A percentile compares a stretch with the other conserved stretches of the same genome.
Conservation (phyloP, 2,888 invertebrate genomes). For the Xestia c-nigrum region DNA sequence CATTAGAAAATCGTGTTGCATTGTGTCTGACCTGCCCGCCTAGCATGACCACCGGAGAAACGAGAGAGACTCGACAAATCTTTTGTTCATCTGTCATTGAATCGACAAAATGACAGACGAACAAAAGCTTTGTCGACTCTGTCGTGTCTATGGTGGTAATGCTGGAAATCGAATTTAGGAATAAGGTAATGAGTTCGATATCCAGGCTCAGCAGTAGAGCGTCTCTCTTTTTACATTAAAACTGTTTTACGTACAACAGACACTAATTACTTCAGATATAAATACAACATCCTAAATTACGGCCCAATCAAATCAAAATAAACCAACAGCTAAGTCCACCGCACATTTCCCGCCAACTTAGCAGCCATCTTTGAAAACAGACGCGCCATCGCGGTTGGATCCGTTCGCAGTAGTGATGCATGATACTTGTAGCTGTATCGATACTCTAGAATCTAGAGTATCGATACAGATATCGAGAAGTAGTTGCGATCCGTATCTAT, state of each 20-base stretch:
- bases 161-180: neutral
- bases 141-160: too few relatives aligned
- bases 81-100: too few relatives aligned
- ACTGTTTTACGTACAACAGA: conserved; percentile 9
- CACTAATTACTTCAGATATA: conserved; percentile 29
- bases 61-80: too few relatives aligned
- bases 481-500: too few relatives aligned
- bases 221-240: conserved; percentile 9
- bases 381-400: conserved; percentile 60
- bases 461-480: too few relatives aligned
- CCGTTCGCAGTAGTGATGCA: conserved; percentile 43
- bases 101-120: too few relatives aligned
- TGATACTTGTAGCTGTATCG: neutral
- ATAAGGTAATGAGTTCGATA: neutral
- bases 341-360: conserved; percentile 69
- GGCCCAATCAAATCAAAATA: conserved; percentile 56
- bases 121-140: too few relatives aligned
- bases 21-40: neutral
- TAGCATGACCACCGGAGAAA: too few relatives aligned
- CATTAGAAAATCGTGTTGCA: neutral
- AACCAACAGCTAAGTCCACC: conserved; percentile 60
- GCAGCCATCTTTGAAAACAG: conserved; percentile 69
- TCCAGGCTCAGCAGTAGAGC: neutral
- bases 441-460: too few relatives aligned
- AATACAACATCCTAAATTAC: conserved; percentile 36